Evolutionary conservation across 2,888 invertebrate genomes (phyloP).

Genomic region (Glaucopsyche alexis): DNA sequence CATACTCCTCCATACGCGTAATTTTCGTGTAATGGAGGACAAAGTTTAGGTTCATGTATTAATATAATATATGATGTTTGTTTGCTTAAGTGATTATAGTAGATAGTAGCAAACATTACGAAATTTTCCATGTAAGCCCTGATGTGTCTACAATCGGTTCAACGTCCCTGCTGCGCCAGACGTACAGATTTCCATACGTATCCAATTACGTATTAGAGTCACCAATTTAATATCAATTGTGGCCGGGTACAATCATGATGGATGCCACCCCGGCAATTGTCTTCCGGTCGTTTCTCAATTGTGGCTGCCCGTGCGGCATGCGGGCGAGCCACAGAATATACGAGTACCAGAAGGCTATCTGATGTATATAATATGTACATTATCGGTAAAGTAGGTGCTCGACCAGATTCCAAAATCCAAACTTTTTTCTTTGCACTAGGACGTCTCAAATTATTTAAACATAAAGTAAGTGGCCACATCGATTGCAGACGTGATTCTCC

Average conservation of each 20-base stretch:
- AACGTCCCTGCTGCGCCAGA: conserved; percentile 6
- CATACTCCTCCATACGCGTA: no score
- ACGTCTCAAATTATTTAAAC: no score
- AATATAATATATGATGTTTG: no score
- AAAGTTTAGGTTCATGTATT: no score
- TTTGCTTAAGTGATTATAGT: no score
- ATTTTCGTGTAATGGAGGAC: no score
- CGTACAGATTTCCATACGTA: conserved; percentile 18
- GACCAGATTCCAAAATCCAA: no score
- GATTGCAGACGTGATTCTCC: no score
- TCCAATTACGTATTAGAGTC: conserved; percentile 34
- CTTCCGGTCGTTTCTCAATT: conserved; percentile 74
- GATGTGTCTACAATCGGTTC: not conserved
- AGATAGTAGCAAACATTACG: not conserved
- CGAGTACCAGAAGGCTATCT: not conserved
- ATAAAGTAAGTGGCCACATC: no score
- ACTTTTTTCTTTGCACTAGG: no score
- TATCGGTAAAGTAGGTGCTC: no score
- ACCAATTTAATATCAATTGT: conserved; percentile 55
- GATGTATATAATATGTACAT: no score
- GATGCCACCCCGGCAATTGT: conserved; percentile 62
- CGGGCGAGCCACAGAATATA: conserved; percentile 34
- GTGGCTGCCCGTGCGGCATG: conserved; percentile 32
- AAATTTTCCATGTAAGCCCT: not conserved
- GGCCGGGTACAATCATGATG: conserved; percentile 62